Evolutionary conservation across 2,888 invertebrate genomes (phyloP), one percentile per base, ranked within the genome.

Genomic region (Limnephilus auricula): DNA sequence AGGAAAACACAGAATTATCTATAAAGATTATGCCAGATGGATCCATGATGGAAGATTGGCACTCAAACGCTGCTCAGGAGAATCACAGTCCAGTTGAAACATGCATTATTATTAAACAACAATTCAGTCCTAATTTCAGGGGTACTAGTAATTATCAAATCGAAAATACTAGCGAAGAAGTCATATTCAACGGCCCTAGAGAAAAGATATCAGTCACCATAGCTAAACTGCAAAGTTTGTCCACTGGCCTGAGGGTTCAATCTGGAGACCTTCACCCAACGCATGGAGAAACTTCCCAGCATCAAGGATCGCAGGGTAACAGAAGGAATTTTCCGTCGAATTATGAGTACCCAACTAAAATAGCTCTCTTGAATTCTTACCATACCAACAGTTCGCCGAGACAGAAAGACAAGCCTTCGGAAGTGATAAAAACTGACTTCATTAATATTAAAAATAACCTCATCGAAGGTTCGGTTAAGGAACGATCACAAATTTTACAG

Each of bases 161-260:
- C 10, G 78, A 80, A 15, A 79, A 88, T 15, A 79, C 32, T 37
- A 83, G 89, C 32, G 89, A 90, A 15, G 90, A 90, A 86, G 40
- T 90, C 6, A 90, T 80, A 25, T 91, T 86, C 34, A 88, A 92
- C 31, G 78, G 40, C 65, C 79, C 89, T 18, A 90, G 90, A 13
- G 92, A 92, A 34, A 88, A 85, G 37, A 90, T 89, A 79, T 88
- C 89, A 31, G 86, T 93, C 10, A 91, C 92, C 30, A 92, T 93
- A 18, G 92, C 92, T 37, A 93, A 93, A 91, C 45, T 93, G 90
- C 91, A 93, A 90, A 91, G 92, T 84, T 83, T 93, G 91, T 92
- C 92, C 3, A 92, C 92, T 1, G 93, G 92, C 13, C 88, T 93
- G 32, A 92, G 89, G 83, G 92, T 90, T 32, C 92, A 93, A 50